These are phyloP conservation scores for Capromys pilorides DNA, from an alignment of 2,797 vertebrate species.

Conservation along the genomic window DNA sequence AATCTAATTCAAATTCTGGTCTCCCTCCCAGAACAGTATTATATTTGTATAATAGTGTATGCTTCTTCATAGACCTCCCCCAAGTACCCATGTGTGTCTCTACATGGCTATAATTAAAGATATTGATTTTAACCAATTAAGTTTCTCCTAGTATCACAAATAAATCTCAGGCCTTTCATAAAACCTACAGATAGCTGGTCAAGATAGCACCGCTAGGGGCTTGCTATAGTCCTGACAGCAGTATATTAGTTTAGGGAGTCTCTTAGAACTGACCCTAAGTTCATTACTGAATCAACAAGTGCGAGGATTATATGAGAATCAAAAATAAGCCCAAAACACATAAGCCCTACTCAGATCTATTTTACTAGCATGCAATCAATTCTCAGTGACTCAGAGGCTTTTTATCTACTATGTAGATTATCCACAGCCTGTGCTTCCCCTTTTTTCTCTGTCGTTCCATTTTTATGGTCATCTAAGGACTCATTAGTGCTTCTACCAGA, in stretches of 20 bases:
- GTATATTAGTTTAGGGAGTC: neutral
- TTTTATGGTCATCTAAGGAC: slow-evolving; percentile 77
- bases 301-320: slow-evolving; percentile 48
- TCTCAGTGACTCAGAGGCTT: slow-evolving; percentile 55
- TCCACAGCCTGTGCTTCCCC: neutral
- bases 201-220: neutral
- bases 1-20: slow-evolving; percentile 32
- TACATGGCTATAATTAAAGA: neutral
- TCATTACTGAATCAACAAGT: slow-evolving; percentile 54
- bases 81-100: neutral
- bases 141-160: neutral
- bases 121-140: slow-evolving; percentile 2
- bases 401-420: slow-evolving; percentile 74
- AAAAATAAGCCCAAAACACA: slow-evolving; percentile 62
- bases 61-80: neutral
- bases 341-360: slow-evolving; percentile 46
- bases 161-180: neutral
- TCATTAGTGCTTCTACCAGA: slow-evolving; percentile 74
- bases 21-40: neutral
- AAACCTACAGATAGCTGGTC: neutral
- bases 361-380: slow-evolving; percentile 63
- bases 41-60: neutral
- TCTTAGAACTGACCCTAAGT: slow-evolving; percentile 1
- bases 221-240: slow-evolving; percentile 25
- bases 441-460: slow-evolving; percentile 46